Evolutionary conservation across 2,888 invertebrate genomes (phyloP).

Genomic region (Sarcophaga variegata): DNA sequence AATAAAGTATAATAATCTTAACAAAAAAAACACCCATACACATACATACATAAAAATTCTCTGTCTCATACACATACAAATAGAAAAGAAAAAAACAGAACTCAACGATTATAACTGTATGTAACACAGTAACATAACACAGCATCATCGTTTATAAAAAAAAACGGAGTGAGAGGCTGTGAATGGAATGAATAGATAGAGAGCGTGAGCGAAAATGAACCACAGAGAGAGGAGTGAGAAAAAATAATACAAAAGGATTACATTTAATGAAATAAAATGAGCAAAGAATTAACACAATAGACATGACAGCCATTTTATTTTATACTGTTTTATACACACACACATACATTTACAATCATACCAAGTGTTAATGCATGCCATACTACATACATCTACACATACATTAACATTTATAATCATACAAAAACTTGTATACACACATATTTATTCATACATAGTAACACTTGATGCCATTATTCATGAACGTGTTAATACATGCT

Average conservation of each 20-base stretch:
- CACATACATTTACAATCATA: background rate
- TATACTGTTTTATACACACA: background rate
- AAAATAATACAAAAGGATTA: slow-evolving; percentile 62
- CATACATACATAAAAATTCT: slow-evolving; percentile 6
- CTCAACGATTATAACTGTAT: slow-evolving; percentile 42
- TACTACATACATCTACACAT: background rate
- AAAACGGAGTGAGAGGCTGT: background rate
- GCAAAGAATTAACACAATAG: slow-evolving; percentile 69
- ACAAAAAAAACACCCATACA: slow-evolving; percentile 17
- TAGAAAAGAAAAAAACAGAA: slow-evolving; percentile 31
- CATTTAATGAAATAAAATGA: slow-evolving; percentile 70
- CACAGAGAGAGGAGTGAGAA: background rate
- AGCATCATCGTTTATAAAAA: slow-evolving; percentile 1
- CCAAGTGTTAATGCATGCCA: background rate
- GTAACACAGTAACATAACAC: slow-evolving; percentile 27
- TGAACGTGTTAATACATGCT: background rate
- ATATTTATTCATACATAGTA: background rate
- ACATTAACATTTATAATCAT: background rate
- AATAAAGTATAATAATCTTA: slow-evolving; percentile 64
- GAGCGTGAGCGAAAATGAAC: background rate
- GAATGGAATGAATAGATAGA: no score
- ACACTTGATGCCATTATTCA: background rate
- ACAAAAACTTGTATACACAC: background rate
- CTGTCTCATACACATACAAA: background rate
- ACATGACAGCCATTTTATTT: slow-evolving; percentile 62